phyloP scores from a whole-genome alignment of 2,113 vertebrate species.

The Pseudolaguvia tuberculata region DNA sequence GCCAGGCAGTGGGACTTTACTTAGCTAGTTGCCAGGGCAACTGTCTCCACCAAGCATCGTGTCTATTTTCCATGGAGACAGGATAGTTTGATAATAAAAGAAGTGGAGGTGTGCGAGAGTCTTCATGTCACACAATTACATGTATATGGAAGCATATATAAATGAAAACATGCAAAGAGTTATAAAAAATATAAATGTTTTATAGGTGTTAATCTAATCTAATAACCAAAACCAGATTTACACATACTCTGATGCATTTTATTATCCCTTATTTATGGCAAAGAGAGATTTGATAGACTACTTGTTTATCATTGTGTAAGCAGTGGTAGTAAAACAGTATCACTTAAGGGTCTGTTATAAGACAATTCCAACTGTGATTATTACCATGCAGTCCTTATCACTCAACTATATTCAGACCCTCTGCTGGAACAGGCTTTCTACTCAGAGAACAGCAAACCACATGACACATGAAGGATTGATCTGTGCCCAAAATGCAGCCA shows the following conservation, averaged over 20 bases:
- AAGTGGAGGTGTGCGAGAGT: slow-evolving; percentile 53
- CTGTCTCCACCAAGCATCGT: slow-evolving; percentile 57
- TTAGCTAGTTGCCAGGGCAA: slow-evolving; percentile 67
- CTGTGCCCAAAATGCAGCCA: neutral
- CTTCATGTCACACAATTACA: slow-evolving; percentile 32
- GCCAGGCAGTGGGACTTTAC: slow-evolving; percentile 55
- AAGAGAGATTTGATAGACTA: neutral
- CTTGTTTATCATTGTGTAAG: neutral
- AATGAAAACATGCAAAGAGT: neutral
- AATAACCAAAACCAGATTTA: neutral
- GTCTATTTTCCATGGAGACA: slow-evolving; percentile 61
- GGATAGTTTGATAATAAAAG: slow-evolving; percentile 68
- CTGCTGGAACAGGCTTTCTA: neutral
- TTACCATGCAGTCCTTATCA: slow-evolving; percentile 15
- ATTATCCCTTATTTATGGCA: neutral
- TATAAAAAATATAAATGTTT: neutral
- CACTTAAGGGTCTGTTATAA: neutral
- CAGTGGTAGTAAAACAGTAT: neutral
- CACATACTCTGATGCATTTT: neutral
- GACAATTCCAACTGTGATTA: slow-evolving; percentile 15
- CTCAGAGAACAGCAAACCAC: neutral
- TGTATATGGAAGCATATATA: slow-evolving; percentile 6
- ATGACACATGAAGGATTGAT: neutral
- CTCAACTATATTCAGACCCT: neutral
- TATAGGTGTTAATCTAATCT: neutral